A percentile compares a stretch with the other conserved stretches of the same genome.
phyloP scores from a whole-genome alignment of 2,797 vertebrate species.

The Halcyon smyrnensis region DNA sequence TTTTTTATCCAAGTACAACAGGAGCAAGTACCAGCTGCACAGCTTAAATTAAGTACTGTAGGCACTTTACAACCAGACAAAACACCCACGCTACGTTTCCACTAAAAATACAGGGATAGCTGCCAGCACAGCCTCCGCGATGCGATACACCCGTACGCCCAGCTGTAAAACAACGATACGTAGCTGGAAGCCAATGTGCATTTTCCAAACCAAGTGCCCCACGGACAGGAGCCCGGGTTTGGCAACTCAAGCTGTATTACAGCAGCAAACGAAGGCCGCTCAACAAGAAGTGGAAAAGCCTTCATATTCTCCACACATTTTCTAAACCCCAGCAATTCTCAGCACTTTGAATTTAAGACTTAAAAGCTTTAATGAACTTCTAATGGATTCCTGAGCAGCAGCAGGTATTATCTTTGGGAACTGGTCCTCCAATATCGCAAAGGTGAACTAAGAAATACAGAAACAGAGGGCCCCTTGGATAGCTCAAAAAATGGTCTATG shows the following conservation, averaged over 20 bases:
- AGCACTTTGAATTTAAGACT: neutral
- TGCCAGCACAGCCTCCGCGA: neutral
- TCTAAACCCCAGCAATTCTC: neutral
- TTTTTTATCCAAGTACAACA: neutral
- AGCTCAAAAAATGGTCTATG: neutral
- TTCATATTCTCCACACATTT: neutral
- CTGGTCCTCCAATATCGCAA: neutral
- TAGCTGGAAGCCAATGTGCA: neutral
- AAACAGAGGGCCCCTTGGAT: neutral
- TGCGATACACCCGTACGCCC: neutral
- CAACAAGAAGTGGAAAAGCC: neutral
- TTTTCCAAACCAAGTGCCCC: neutral
- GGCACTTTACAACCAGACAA: neutral
- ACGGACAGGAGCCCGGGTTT: neutral
- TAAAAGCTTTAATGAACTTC: neutral
- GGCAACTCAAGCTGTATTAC: neutral
- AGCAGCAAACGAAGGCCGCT: neutral
- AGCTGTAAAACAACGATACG: accelerated
- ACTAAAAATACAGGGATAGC: neutral
- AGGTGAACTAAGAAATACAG: neutral
- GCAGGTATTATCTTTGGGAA: neutral
- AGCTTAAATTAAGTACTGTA: neutral
- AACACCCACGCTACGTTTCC: neutral
- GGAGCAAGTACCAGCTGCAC: neutral
- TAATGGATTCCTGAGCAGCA: neutral